These are phyloP conservation scores for Linepithema humile DNA, from an alignment of 1,140 invertebrate species.

Conservation along the genomic window DNA sequence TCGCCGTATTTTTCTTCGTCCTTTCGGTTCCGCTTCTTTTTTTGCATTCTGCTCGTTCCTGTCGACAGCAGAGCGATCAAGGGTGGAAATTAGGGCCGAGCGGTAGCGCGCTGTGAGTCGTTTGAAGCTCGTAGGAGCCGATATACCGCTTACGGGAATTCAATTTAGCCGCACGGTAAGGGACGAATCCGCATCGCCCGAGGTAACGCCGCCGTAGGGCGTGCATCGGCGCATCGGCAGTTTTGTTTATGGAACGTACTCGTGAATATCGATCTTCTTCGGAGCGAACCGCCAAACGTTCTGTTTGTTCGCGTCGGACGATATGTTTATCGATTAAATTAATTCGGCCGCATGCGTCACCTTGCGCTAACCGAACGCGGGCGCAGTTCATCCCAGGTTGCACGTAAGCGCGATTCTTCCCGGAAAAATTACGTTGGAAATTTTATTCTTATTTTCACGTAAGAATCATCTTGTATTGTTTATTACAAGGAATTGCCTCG, in stretches of 20 bases:
- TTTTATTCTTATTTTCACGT: neutral
- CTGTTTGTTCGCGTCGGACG: constrained; percentile 26
- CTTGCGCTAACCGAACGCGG: neutral
- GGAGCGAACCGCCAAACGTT: constrained; percentile 16
- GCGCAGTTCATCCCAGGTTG: neutral
- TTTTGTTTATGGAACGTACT: constrained; percentile 47
- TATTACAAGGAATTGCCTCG: neutral
- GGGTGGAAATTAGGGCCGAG: constrained; percentile 64
- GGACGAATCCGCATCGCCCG: constrained; percentile 54
- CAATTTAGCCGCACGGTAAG: constrained; percentile 65
- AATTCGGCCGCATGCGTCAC: constrained; percentile 27
- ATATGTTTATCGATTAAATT: constrained; percentile 55
- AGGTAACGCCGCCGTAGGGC: constrained; percentile 35
- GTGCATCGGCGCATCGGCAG: constrained; percentile 47
- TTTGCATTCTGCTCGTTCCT: constrained; percentile 58
- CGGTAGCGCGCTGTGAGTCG: constrained; percentile 66
- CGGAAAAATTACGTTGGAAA: neutral
- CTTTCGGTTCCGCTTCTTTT: constrained; percentile 39
- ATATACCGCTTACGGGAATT: constrained; percentile 62
- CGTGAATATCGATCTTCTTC: constrained; percentile 39
- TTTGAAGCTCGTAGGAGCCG: constrained; percentile 46
- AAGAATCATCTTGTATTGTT: neutral
- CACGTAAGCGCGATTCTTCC: neutral
- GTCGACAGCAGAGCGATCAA: constrained; percentile 64
- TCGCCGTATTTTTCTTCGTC: constrained; percentile 48